Conservation (phyloP, 1,140 invertebrate species). For the Amyelois transitella region DNA sequence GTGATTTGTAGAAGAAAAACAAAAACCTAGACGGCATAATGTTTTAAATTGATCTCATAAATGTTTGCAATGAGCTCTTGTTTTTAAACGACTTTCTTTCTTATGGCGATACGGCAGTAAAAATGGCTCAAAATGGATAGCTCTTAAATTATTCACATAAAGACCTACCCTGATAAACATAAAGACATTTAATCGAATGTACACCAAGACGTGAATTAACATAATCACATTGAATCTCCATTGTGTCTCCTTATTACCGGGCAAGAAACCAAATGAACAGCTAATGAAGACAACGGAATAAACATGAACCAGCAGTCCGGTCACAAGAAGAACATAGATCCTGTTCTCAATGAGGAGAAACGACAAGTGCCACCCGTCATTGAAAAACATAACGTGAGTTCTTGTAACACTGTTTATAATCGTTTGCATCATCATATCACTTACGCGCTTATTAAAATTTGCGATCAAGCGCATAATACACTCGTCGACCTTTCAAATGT, state of each 20-base stretch:
- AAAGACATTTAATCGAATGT: constrained; percentile 19
- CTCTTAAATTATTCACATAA: background rate
- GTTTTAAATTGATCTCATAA: no score
- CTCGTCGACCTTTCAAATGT: background rate
- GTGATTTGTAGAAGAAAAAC: no score
- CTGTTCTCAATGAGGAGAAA: background rate
- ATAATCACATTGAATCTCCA: constrained; percentile 21
- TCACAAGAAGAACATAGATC: background rate
- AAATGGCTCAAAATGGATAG: background rate
- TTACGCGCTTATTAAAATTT: background rate
- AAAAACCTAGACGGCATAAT: no score
- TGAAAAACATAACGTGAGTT: background rate
- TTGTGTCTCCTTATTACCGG: constrained; percentile 16
- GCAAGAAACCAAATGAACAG: constrained; percentile 20
- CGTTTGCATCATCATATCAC: background rate
- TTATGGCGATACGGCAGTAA: background rate
- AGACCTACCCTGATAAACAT: background rate
- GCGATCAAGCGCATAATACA: background rate
- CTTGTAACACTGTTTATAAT: background rate
- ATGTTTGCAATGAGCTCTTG: no score
- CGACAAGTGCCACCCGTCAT: background rate
- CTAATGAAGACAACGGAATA: constrained; percentile 51
- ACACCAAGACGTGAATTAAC: constrained; percentile 24
- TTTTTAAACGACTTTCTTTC: no score
- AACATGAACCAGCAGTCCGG: constrained; percentile 21